These are phyloP conservation scores for Pao palembangensis DNA, from an alignment of 2,113 vertebrate genomes.

Conservation along the genomic window DNA sequence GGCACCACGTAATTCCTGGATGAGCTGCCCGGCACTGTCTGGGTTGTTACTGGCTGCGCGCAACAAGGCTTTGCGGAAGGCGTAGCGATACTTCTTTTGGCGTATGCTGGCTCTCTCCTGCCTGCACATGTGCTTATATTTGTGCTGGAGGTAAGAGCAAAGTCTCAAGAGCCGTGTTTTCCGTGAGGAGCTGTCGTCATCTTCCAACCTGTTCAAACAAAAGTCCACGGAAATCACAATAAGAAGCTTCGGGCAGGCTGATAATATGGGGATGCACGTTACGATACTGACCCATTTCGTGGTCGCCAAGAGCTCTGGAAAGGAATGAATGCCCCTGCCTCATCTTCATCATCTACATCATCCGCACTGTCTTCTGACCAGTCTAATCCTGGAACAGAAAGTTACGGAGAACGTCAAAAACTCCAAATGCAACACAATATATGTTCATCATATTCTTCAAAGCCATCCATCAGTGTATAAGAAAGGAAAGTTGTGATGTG, in stretches of 20 bases:
- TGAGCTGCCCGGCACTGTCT: conserved; percentile 83
- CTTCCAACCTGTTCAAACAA: conserved; percentile 60
- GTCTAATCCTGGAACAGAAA: conserved; percentile 83
- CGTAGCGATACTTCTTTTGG: conserved; percentile 90
- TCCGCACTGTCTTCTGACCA: conserved; percentile 98
- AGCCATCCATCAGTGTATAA: background rate
- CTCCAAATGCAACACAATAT: background rate
- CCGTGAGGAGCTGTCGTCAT: conserved; percentile 80
- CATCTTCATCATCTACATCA: conserved; percentile 76
- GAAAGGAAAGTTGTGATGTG: background rate
- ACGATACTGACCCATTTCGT: conserved; percentile 57
- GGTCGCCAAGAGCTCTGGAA: conserved; percentile 84
- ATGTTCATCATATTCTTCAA: background rate
- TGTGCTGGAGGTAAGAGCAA: conserved; percentile 97
- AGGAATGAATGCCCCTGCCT: conserved; percentile 81
- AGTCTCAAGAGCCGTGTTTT: conserved; percentile 89
- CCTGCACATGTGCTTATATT: conserved; percentile 97
- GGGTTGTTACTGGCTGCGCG: conserved; percentile 91
- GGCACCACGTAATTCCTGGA: conserved; percentile 81
- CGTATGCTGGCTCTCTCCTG: conserved; percentile 91
- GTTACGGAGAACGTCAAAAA: conserved; percentile 32
- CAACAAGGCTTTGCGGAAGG: conserved; percentile 91
- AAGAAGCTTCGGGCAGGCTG: no score
- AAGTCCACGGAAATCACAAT: background rate
- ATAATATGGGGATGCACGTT: background rate